These are phyloP conservation scores for Crotalus tigris DNA, from an alignment of 2,113 vertebrate species.

Conservation along the genomic window DNA sequence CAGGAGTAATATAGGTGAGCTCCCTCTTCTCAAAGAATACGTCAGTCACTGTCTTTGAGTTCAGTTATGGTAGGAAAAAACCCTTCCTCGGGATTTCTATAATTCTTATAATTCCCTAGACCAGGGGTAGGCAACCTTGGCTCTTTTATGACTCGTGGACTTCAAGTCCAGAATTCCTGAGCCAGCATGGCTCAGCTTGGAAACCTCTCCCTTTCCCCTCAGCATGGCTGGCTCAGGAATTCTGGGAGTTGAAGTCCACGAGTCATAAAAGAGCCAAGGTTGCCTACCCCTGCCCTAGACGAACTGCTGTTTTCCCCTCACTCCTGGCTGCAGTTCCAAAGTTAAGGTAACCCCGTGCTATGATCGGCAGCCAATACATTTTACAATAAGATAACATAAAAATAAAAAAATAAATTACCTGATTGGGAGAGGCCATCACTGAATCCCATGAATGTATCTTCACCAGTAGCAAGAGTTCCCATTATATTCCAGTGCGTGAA, in stretches of 20 bases:
- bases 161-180: too few relatives aligned
- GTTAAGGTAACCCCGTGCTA: background rate
- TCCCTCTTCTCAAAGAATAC: background rate
- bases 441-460: constrained; percentile 89
- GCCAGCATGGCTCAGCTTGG: too few relatives aligned
- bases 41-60: background rate
- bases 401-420: constrained; percentile 66
- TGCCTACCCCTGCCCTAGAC: background rate
- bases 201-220: too few relatives aligned
- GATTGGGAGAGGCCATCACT: constrained; percentile 86
- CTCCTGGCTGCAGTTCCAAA: background rate
- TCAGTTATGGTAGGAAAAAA: background rate
- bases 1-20: background rate
- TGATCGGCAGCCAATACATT: background rate
- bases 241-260: too few relatives aligned
- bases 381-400: background rate
- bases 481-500: constrained; percentile 92
- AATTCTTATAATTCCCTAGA: background rate
- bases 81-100: background rate
- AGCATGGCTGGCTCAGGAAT: too few relatives aligned
- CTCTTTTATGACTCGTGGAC: too few relatives aligned
- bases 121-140: too few relatives aligned
- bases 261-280: too few relatives aligned
- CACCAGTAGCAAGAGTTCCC: constrained; percentile 78
- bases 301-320: background rate